Base-by-base conservation (phyloP, 1,140 invertebrate species). In the Linepithema humile region DNA sequence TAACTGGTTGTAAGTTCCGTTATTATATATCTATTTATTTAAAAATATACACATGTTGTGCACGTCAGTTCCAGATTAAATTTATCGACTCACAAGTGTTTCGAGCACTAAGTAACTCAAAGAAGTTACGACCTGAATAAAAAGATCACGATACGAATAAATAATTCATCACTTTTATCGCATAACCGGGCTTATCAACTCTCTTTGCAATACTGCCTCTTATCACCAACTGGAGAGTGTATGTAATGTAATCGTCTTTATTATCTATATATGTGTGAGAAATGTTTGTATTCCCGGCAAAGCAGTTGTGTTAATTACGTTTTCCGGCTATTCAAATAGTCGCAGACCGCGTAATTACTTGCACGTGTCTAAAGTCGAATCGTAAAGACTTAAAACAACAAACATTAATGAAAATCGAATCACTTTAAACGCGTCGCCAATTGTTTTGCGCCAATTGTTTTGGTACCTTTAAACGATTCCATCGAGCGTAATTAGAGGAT, bases 161-260 rank as follows among this genome's bases (percentile, higher is more conserved):
- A 38, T 72, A 72, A 72, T 72, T 74, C 70, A 74, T 60, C 38
- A 12, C 7, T 40, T 38, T 74, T 74, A 74, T 60, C 35, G 17
- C 0, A 2, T 35, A 59, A n/a, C 38, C 35, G 20, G 20, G 35
- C 38, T 74, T 74, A 43, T 32, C 72, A 6, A n/a, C 0, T 10
- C 35, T 15, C 35, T 40, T 26, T 38, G 38, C 29, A 57, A 23
- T 23, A 7, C 10, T 29, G 26, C 38, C 23, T 55, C 20, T 60
- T 74, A 74, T 74, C 55, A 43, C 23, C 55, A 20, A 74, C n/a
- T 9, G 5, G 17, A 26, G n/a, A 6, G 12, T 38, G 7, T 32
- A n/a, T 5, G 29, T 26, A 40, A 69, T 9, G 15, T 40, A 57
- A 73, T 73, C 17, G 6, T 60, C 29, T 60, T 35, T 35, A 23